phyloP scores from a whole-genome alignment of 2,888 invertebrate species.

The Erebia palarica region DNA sequence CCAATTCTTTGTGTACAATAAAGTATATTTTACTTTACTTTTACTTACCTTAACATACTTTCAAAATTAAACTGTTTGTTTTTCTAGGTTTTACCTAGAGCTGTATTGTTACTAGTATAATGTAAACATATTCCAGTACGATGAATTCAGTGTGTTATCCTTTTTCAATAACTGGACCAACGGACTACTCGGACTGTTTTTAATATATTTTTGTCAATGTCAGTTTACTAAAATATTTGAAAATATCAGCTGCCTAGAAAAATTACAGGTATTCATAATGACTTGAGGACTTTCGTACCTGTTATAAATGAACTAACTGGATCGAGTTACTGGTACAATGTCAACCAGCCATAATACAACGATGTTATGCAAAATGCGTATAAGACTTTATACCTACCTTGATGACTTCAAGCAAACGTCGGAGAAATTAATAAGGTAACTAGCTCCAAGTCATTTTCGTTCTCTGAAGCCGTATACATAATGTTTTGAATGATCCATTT shows the following conservation, averaged over 20 bases:
- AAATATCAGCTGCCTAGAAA: no score
- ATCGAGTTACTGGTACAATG: not conserved
- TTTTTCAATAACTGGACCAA: not conserved
- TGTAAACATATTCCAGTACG: not conserved
- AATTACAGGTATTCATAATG: no score
- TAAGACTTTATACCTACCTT: constrained; percentile 31
- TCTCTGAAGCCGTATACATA: constrained; percentile 31
- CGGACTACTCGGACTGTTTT: not conserved
- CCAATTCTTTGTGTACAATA: no score
- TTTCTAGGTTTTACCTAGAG: not conserved
- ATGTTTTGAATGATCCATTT: constrained; percentile 38
- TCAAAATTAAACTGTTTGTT: no score
- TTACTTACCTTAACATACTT: no score
- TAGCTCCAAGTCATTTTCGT: constrained; percentile 43
- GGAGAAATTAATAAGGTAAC: constrained; percentile 41
- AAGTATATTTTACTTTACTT: no score
- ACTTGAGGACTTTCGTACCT: no score
- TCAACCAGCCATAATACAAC: not conserved
- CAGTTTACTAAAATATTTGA: no score
- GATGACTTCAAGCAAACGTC: constrained; percentile 32
- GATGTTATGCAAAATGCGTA: constrained; percentile 12
- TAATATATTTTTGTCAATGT: no score
- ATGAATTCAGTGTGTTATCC: not conserved
- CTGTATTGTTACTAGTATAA: not conserved
- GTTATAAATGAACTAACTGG: not conserved